Evolutionary conservation across 1,140 invertebrate species (phyloP), one percentile per base, ranked within the genome.

Genomic region (Caenorhabditis tropicalis): DNA sequence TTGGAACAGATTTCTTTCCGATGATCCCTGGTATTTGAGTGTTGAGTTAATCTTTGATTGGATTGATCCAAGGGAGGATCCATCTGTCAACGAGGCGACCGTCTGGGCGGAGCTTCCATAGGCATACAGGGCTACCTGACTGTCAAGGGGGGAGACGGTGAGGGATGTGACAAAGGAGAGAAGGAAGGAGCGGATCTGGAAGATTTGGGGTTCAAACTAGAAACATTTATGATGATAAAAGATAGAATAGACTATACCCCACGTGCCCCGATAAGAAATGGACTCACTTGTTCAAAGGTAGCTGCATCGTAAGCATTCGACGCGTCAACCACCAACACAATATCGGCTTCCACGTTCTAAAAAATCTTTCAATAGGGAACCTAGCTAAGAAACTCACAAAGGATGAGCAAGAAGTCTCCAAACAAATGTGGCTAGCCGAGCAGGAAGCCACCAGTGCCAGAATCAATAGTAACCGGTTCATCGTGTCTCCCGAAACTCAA

Each of bases 311-410:
- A 74, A 7, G 65, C 65, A 43, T 74, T 74, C 6, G 65, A 74
- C 9, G 65, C 33, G 21, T 74, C 65, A n/a, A 74, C 65, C 12
- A 74, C 65, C 27, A 74, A 19, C 12, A 74, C 65, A 10, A 74
- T 74, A 43, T 74, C 65, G 19, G 65, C 16, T 74, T 74, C 65
- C n/a, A 74, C 65, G 36, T 74, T 74, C 65, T 74, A 36, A 46
- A 74, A 74, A 74, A n/a, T n/a, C n/a, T n/a, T n/a, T n/a, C n/a
- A n/a, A n/a, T n/a, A n/a, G n/a, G n/a, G n/a, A n/a, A n/a, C n/a
- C n/a, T n/a, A n/a, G n/a, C n/a, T n/a, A 58, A 58, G 5, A 21
- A 74, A 74, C 65, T 74, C 21, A 74, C 65, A 24, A 74, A 74
- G 10, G 65, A 74, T 2, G 65, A 43, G 9, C 65, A 74, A 10